Base-by-base conservation (phyloP, 2,797 vertebrate species). In the Chaetophractus vellerosus region DNA sequence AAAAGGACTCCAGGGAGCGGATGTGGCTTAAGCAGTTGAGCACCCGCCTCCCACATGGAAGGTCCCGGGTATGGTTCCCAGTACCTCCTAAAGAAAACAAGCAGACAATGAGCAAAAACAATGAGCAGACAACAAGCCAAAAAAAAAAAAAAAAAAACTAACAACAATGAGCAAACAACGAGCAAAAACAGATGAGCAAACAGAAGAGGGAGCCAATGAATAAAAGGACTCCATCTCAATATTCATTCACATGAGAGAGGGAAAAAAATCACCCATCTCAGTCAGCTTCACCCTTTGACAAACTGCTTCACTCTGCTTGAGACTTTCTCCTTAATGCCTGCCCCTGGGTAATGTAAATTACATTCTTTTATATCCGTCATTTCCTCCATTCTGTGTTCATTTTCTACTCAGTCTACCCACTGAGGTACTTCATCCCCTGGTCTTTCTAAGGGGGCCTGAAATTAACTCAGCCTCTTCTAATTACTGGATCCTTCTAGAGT, bases 361-460 rank as follows among this genome's bases (percentile, higher is more conserved):
- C 18, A 16, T 48, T 68, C 64, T 66, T 63, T 36, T 8, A 9
- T 41, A 33, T 10, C 71, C 23, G 12, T 79, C 18, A 28, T 78
- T 94, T 68, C 12, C 24, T 92, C 69, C 14, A 88, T 23, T 23
- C 14, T 23, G n/a, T 41, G n/a, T 87, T 93, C 66, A n/a, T 88
- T 92, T 52, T 82, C 91, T 64, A 59, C 19, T 48, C 33, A 81
- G 38, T 84, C 59, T 68, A 31, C 72, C 31, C 75, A 95, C 97
- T 93, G 89, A 28, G 90, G 83, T 64, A 61, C 38, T 90, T 78
- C 36, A 88, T 88, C 76, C 71, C 91, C 87, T 50, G 48, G 52
- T 90, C 92, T 96, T 97, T 78, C 81, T 90, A 91, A 88, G 91
- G 76, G 61, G 96, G 96, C 80, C 91, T 94, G 90, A 97, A 97